A percentile compares a stretch with the other conserved stretches of the same genome.
Conservation (phyloP, 2,113 vertebrate species). For the Fukomys damarensis region DNA sequence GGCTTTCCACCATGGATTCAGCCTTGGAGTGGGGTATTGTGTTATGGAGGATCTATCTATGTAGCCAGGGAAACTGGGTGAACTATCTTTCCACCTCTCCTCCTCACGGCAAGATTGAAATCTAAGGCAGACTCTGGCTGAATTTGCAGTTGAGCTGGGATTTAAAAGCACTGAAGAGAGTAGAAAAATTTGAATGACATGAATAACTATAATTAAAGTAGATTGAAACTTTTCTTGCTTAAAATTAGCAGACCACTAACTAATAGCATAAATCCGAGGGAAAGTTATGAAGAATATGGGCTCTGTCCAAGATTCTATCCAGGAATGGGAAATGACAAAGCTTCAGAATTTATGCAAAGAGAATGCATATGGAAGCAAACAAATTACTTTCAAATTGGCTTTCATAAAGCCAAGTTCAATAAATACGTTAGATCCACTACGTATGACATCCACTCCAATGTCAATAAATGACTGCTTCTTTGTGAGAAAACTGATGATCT, state of each 20-base stretch:
- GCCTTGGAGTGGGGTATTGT: background rate
- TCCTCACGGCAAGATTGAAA: background rate
- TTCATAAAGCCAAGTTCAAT: background rate
- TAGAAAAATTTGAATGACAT: background rate
- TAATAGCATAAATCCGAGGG: background rate
- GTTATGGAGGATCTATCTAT: background rate
- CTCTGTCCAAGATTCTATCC: background rate
- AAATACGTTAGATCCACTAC: background rate
- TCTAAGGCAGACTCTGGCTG: background rate
- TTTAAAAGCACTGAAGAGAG: background rate
- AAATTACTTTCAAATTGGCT: conserved; percentile 1
- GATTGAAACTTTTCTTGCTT: background rate
- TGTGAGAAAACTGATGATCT: background rate
- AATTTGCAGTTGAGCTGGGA: background rate
- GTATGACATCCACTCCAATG: background rate
- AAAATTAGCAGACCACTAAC: background rate
- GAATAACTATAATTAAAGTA: background rate
- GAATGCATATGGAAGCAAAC: background rate
- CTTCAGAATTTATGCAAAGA: background rate
- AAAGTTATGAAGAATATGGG: background rate
- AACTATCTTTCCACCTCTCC: background rate
- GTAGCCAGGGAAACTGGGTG: background rate
- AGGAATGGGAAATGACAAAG: background rate
- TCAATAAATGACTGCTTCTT: background rate
- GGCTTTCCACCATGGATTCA: background rate